Evolutionary conservation across 2,797 vertebrate species (phyloP).

Genomic region (Kryptolebias ocellatus): DNA sequence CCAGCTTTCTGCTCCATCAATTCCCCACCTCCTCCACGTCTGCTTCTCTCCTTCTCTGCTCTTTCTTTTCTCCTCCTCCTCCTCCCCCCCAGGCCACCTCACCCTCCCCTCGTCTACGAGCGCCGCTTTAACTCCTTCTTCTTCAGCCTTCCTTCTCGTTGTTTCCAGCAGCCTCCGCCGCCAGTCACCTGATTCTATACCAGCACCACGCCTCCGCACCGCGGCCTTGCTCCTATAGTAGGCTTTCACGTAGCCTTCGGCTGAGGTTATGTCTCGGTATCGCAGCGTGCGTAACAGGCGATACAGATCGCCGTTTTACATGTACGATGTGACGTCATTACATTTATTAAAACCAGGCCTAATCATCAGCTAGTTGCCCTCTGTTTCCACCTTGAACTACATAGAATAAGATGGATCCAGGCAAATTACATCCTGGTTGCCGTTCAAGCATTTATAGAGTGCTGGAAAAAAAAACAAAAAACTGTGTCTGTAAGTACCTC

Average conservation of each 20-base stretch:
- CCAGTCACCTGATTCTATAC: conserved; percentile 50
- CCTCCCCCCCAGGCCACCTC: conserved; percentile 75
- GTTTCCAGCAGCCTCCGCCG: conserved; percentile 43
- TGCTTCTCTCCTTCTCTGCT: conserved; percentile 71
- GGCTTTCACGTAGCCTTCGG: conserved; percentile 19
- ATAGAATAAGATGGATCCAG: neutral
- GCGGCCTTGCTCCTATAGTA: conserved; percentile 37
- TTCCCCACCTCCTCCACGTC: conserved; percentile 78
- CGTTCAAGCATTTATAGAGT: too few species aligned
- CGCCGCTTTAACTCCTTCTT: conserved; percentile 71
- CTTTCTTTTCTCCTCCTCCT: conserved; percentile 65
- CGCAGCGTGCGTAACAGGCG: neutral
- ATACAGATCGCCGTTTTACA: conserved; percentile 1
- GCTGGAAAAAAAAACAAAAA: too few species aligned
- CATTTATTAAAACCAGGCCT: neutral
- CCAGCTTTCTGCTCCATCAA: conserved; percentile 81
- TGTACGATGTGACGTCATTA: neutral
- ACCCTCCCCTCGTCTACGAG: conserved; percentile 65
- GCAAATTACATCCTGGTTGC: neutral
- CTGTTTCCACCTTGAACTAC: neutral
- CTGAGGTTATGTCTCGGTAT: conserved; percentile 23
- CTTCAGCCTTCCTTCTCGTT: conserved; percentile 44
- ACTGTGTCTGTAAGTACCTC: too few species aligned
- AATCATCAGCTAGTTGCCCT: neutral
- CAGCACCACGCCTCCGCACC: conserved; percentile 2